Percentiles rank a stretch among this genome's conserved stretches.
phyloP scores from a whole-genome alignment of 2,113 vertebrate genomes.

The Xyliphius kryptos region DNA sequence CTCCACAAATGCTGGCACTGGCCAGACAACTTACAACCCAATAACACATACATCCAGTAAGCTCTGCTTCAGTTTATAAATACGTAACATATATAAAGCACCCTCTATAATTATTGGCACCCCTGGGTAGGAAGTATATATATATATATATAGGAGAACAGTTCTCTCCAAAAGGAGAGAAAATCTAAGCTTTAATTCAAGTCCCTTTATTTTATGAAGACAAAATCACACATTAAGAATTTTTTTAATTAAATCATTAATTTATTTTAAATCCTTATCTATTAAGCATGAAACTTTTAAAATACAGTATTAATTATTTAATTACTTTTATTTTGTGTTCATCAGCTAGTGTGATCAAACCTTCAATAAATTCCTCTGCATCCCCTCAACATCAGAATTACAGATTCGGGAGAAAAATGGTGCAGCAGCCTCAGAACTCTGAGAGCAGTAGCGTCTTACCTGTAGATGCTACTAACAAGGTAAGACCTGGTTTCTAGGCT shows the following conservation, averaged over 20 bases:
- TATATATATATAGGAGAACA: too few species aligned
- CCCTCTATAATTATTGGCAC: not conserved
- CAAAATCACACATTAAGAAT: too few species aligned
- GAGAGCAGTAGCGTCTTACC: slow-evolving; percentile 42
- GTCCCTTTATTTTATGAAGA: too few species aligned
- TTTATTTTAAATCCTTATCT: too few species aligned
- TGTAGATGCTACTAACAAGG: slow-evolving; percentile 50
- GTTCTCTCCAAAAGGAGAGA: too few species aligned
- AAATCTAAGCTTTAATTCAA: too few species aligned
- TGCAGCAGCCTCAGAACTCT: slow-evolving; percentile 32
- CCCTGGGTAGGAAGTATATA: too few species aligned
- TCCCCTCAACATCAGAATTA: slow-evolving; percentile 34
- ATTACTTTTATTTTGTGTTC: slow-evolving; percentile 17
- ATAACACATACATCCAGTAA: slow-evolving; percentile 61
- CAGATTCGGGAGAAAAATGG: slow-evolving; percentile 31
- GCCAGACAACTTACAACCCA: slow-evolving; percentile 65
- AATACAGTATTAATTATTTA: not conserved
- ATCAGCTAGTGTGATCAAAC: slow-evolving; percentile 49
- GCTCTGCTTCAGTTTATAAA: slow-evolving; percentile 2
- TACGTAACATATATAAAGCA: too few species aligned
- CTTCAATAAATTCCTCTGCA: slow-evolving; percentile 33
- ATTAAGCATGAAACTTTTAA: too few species aligned
- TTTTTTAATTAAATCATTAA: too few species aligned
- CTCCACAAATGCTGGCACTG: slow-evolving; percentile 31
- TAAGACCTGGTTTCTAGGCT: slow-evolving; percentile 38